phyloP scores from a whole-genome alignment of 2,797 vertebrate genomes.

The Enoplosus armatus region DNA sequence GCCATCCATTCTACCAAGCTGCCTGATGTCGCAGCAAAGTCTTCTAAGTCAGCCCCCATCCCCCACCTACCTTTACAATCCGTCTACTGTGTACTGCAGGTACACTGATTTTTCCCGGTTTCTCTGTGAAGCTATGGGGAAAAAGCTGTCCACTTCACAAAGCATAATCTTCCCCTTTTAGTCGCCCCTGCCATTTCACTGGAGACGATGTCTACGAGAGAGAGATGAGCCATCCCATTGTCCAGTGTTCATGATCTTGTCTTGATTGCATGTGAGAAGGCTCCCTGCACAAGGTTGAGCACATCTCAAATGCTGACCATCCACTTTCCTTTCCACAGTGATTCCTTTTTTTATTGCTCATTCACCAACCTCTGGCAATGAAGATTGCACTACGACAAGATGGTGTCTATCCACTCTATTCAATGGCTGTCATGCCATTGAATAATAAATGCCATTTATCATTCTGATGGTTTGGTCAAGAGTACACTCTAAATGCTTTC shows the following conservation, averaged over 20 bases:
- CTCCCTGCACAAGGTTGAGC: constrained; percentile 54
- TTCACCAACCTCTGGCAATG: constrained; percentile 73
- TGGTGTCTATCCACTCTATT: constrained; percentile 71
- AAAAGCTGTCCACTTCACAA: constrained; percentile 45
- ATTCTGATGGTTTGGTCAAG: constrained; percentile 70
- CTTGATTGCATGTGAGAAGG: constrained; percentile 53
- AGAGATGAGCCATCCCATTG: constrained; percentile 46
- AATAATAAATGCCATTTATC: too few species aligned
- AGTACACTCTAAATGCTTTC: constrained; percentile 55
- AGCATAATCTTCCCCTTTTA: constrained; percentile 34
- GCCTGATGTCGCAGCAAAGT: constrained; percentile 71
- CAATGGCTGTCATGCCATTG: constrained; percentile 71
- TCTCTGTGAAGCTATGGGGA: constrained; percentile 9
- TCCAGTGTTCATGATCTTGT: constrained; percentile 42
- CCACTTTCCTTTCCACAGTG: constrained; percentile 67
- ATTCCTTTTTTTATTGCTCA: constrained; percentile 75
- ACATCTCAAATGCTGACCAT: constrained; percentile 72
- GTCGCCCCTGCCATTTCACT: constrained; percentile 19
- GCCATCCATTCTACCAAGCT: constrained; percentile 77
- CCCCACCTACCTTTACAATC: constrained; percentile 57
- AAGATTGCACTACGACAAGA: constrained; percentile 73
- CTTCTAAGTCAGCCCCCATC: constrained; percentile 63
- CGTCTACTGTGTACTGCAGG: constrained; percentile 45
- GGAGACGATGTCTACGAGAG: constrained; percentile 22
- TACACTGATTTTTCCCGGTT: constrained; percentile 9